These are phyloP conservation scores for Frankliniella fusca DNA, from an alignment of 2,888 invertebrate species.

Conservation along the genomic window DNA sequence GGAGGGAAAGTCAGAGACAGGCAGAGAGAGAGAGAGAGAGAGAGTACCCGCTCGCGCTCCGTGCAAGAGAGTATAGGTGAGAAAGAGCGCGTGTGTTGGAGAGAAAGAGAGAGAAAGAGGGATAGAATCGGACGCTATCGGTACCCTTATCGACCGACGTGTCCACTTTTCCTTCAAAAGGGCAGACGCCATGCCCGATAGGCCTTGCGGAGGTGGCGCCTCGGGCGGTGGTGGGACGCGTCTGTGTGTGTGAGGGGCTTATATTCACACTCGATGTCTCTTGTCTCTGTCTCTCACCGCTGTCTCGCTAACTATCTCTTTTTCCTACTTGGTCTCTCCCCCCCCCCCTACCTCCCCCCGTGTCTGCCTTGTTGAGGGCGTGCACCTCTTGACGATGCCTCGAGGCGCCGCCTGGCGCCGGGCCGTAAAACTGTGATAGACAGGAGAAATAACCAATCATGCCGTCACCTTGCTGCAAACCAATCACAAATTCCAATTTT, in stretches of 20 bases:
- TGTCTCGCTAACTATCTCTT: background rate
- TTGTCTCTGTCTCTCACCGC: background rate
- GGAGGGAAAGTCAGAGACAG: too few relatives aligned
- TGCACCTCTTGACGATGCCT: background rate
- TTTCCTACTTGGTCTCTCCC: background rate
- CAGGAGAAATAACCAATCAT: too few relatives aligned
- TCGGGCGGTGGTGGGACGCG: background rate
- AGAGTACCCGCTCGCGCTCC: too few relatives aligned
- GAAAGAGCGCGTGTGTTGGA: background rate
- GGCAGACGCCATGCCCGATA: background rate
- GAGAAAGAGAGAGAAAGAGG: background rate
- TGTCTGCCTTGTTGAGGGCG: background rate
- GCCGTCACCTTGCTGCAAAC: too few relatives aligned
- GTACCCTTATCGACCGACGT: background rate
- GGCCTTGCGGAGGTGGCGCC: background rate
- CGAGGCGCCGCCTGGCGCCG: too few relatives aligned
- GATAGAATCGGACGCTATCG: background rate
- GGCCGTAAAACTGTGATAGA: too few relatives aligned
- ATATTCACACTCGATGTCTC: background rate
- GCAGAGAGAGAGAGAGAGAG: too few relatives aligned
- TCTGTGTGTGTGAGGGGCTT: background rate
- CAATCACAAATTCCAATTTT: too few relatives aligned
- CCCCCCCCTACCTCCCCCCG: background rate
- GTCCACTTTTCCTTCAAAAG: background rate
- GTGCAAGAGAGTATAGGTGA: background rate